Conservation (phyloP, 2,888 invertebrate genomes). For the Coelogynopora nodosa region DNA sequence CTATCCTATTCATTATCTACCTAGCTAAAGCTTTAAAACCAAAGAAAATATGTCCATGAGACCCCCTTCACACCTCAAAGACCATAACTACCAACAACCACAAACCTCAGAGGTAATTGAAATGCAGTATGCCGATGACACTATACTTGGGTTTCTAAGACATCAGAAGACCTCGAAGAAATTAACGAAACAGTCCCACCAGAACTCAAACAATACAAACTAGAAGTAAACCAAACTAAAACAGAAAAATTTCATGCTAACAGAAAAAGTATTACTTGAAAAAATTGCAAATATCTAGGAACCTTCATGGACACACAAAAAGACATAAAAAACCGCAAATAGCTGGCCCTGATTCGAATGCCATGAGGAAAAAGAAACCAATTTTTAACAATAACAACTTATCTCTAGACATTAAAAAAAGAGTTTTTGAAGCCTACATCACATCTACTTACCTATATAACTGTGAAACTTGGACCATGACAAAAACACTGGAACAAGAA, state of each 20-base stretch:
- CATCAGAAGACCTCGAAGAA: neutral
- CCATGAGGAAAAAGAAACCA: neutral
- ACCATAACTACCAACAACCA: neutral
- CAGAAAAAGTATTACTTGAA: neutral
- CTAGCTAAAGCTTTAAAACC: conserved; percentile 34
- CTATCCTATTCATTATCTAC: conserved; percentile 42
- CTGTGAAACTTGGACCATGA: conserved; percentile 1
- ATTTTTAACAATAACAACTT: neutral
- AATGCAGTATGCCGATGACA: neutral
- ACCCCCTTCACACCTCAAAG: neutral
- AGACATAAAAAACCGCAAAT: neutral
- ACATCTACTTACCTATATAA: neutral
- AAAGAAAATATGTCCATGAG: neutral
- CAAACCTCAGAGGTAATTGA: conserved; percentile 21
- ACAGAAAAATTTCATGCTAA: neutral
- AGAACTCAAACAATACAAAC: neutral
- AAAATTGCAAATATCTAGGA: neutral
- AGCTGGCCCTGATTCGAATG: neutral
- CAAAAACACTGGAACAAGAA: neutral
- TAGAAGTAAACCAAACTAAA: neutral
- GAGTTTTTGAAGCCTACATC: neutral
- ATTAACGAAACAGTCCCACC: neutral
- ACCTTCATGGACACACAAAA: neutral
- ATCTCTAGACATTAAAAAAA: neutral
- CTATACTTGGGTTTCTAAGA: neutral